Conservation (phyloP, 2,888 invertebrate species). For the Tortrix viridana region DNA sequence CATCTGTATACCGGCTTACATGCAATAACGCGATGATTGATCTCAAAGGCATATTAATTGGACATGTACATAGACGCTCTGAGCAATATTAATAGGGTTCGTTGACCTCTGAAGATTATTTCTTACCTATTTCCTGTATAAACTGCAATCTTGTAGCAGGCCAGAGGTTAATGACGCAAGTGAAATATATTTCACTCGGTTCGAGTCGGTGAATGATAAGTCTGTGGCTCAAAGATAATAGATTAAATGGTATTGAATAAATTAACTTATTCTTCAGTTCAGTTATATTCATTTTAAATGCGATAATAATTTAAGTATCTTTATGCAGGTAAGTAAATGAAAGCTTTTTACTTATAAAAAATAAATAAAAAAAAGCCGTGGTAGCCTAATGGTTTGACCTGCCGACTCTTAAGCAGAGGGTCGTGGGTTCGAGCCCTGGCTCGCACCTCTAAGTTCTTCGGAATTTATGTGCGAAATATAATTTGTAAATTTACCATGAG, state of each 20-base stretch:
- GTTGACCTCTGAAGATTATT: slow-evolving; percentile 26
- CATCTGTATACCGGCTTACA: slow-evolving; percentile 14
- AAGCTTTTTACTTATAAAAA: too few species aligned
- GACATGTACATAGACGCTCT: neutral
- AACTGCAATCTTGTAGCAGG: slow-evolving; percentile 24
- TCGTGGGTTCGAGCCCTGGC: too few species aligned
- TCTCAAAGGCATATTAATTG: slow-evolving; percentile 26
- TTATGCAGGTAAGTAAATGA: too few species aligned
- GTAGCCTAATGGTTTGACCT: too few species aligned
- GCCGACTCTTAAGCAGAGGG: too few species aligned
- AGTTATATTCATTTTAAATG: too few species aligned
- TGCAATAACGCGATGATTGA: slow-evolving; percentile 24
- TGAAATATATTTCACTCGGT: slow-evolving; percentile 18
- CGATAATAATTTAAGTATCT: too few species aligned
- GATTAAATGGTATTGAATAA: neutral
- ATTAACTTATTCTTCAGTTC: neutral
- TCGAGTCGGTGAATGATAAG: slow-evolving; percentile 16
- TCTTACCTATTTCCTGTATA: slow-evolving; percentile 18
- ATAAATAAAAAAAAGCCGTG: too few species aligned
- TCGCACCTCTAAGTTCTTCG: too few species aligned
- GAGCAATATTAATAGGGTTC: slow-evolving; percentile 26
- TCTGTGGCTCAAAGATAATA: neutral
- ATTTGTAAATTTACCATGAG: too few species aligned
- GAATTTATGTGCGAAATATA: too few species aligned
- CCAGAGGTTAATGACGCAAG: slow-evolving; percentile 25